These are phyloP conservation scores for Furcifer pardalis DNA, from an alignment of 2,797 vertebrate species.

Conservation along the genomic window DNA sequence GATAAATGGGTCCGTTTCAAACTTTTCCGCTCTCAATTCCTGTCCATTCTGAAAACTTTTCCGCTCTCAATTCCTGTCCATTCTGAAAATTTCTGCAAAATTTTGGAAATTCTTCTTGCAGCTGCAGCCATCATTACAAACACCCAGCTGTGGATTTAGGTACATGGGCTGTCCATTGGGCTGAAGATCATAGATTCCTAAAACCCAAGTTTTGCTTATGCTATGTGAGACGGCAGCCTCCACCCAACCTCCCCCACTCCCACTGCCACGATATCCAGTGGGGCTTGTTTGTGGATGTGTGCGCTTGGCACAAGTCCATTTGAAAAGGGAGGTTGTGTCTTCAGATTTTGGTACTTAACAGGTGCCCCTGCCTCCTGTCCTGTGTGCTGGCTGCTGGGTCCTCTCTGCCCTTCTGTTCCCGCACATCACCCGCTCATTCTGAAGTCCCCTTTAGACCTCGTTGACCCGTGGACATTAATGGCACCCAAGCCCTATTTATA, in stretches of 20 bases:
- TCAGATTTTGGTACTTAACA: neutral
- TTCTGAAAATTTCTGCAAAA: too few species aligned
- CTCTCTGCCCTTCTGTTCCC: accelerated
- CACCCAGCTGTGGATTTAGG: neutral
- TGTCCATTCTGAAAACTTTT: too few species aligned
- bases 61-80: too few species aligned
- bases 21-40: too few species aligned
- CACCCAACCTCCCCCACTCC: neutral
- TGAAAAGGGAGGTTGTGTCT: neutral
- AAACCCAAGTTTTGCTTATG: too few species aligned
- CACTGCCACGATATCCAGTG: too few species aligned
- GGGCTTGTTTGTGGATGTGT: too few species aligned
- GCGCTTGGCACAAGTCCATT: neutral
- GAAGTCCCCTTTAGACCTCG: neutral
- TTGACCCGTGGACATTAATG: neutral
- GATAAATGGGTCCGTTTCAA: too few species aligned
- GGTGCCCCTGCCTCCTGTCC: neutral
- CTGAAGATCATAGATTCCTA: neutral
- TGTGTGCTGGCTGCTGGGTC: too few species aligned
- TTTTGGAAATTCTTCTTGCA: too few species aligned
- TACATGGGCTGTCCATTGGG: too few species aligned
- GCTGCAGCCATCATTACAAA: too few species aligned
- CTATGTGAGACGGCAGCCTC: neutral
- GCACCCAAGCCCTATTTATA: constrained; percentile 3
- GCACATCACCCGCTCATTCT: neutral